Evolutionary conservation across 2,113 vertebrate genomes (phyloP).

Genomic region (Sclerurus mexicanus): DNA sequence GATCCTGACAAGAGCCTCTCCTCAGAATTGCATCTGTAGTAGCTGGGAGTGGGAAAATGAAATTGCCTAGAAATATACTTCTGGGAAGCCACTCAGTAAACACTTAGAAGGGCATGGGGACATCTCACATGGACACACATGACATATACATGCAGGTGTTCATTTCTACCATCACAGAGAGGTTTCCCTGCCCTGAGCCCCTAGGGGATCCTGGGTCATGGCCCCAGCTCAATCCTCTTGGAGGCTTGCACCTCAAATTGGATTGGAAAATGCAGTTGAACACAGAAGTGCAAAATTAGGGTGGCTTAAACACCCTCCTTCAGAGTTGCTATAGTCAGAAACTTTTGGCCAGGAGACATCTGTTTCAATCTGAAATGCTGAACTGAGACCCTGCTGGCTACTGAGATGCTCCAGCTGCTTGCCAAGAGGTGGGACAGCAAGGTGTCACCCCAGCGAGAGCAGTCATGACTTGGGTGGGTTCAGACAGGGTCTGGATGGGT

Average conservation of each 20-base stretch:
- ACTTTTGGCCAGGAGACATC: background rate
- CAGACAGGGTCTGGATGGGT: background rate
- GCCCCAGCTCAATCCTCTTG: background rate
- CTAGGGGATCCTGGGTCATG: rapidly evolving
- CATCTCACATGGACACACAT: background rate
- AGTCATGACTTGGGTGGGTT: background rate
- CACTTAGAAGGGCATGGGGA: background rate
- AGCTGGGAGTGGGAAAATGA: background rate
- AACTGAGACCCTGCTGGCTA: background rate
- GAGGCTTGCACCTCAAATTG: background rate
- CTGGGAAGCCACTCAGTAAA: background rate
- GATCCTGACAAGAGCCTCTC: background rate
- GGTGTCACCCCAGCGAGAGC: background rate
- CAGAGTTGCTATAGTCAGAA: background rate
- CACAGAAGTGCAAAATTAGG: background rate
- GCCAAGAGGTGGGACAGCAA: background rate
- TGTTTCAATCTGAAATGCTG: background rate
- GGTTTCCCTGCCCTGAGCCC: background rate
- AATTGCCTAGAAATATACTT: background rate
- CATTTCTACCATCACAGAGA: background rate
- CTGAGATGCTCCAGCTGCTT: background rate
- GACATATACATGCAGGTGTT: rapidly evolving
- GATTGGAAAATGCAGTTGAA: background rate
- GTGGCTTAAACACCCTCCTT: background rate
- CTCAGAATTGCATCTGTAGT: background rate